phyloP scores from a whole-genome alignment of 2,888 invertebrate genomes.

The Dendrolimus pini region DNA sequence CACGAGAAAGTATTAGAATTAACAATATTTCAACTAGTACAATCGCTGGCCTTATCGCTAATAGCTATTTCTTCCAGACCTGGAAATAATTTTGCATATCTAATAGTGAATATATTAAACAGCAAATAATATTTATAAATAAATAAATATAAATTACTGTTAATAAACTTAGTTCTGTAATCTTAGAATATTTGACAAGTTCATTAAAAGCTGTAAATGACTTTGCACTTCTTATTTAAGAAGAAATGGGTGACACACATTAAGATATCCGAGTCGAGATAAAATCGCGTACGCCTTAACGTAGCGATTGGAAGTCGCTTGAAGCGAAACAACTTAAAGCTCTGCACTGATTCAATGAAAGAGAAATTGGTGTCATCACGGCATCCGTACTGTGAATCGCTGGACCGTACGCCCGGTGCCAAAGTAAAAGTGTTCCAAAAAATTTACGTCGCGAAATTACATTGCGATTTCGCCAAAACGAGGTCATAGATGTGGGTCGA shows the following conservation, averaged over 20 bases:
- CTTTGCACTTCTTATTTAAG: background rate
- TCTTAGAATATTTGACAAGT: too few relatives aligned
- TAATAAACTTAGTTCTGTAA: too few relatives aligned
- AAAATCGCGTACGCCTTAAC: slow-evolving; percentile 19
- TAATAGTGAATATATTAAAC: too few relatives aligned
- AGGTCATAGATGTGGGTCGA: slow-evolving; percentile 69
- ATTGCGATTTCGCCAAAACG: slow-evolving; percentile 73
- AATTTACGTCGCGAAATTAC: slow-evolving; percentile 72
- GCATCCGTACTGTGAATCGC: slow-evolving; percentile 43
- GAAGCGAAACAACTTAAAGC: slow-evolving; percentile 27
- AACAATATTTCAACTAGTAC: too few relatives aligned
- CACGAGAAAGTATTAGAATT: too few relatives aligned
- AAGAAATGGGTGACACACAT: background rate
- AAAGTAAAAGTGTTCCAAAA: slow-evolving; percentile 76
- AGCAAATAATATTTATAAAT: too few relatives aligned
- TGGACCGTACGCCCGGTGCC: slow-evolving; percentile 51
- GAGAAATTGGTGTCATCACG: slow-evolving; percentile 73
- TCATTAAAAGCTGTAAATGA: too few relatives aligned
- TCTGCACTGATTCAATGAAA: slow-evolving; percentile 53
- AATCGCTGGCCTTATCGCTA: too few relatives aligned
- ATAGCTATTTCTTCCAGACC: too few relatives aligned
- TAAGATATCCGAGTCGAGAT: background rate
- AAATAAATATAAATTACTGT: too few relatives aligned
- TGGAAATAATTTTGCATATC: too few relatives aligned
- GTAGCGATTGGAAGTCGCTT: slow-evolving; percentile 20